Conservation (phyloP, 2,113 vertebrate genomes). For the Tympanuchus pallidicinctus region DNA sequence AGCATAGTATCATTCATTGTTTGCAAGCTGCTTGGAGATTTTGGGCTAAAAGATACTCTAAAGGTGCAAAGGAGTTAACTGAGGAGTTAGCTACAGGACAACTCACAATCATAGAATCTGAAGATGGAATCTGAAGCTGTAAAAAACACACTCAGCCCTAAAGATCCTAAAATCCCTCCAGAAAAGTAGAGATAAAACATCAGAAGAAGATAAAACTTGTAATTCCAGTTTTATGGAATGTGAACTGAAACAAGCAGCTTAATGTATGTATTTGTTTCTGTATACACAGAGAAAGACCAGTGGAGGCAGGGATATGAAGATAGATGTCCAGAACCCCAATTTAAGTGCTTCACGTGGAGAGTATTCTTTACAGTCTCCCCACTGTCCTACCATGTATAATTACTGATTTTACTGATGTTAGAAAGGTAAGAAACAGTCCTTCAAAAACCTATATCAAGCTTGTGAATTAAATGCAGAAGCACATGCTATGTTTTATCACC, state of each 20-base stretch:
- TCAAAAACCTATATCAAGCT: not conserved
- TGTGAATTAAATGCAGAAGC: not conserved
- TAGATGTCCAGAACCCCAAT: not conserved
- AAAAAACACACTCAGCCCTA: not conserved
- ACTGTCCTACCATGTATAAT: not conserved
- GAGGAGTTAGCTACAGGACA: slow-evolving; percentile 30
- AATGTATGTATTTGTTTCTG: not conserved
- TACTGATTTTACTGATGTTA: not conserved
- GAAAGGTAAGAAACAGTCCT: not conserved
- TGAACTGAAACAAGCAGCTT: not conserved
- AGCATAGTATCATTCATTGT: not conserved
- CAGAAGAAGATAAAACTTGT: not conserved
- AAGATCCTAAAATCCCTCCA: not conserved
- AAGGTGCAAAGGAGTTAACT: slow-evolving; percentile 33
- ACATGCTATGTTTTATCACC: not conserved
- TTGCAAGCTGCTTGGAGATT: slow-evolving; percentile 27
- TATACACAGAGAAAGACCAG: not conserved
- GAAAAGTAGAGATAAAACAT: not conserved
- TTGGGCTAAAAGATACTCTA: slow-evolving; percentile 14
- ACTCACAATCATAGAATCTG: not conserved
- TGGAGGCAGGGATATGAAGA: not conserved
- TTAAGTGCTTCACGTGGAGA: not conserved
- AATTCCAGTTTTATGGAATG: not conserved
- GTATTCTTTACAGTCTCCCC: not conserved
- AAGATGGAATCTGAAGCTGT: slow-evolving; percentile 1